A percentile compares a stretch with the other conserved stretches of the same genome.
These are phyloP conservation scores for Tokudaia muenninki DNA, from an alignment of 2,797 vertebrate species.

Conservation along the genomic window DNA sequence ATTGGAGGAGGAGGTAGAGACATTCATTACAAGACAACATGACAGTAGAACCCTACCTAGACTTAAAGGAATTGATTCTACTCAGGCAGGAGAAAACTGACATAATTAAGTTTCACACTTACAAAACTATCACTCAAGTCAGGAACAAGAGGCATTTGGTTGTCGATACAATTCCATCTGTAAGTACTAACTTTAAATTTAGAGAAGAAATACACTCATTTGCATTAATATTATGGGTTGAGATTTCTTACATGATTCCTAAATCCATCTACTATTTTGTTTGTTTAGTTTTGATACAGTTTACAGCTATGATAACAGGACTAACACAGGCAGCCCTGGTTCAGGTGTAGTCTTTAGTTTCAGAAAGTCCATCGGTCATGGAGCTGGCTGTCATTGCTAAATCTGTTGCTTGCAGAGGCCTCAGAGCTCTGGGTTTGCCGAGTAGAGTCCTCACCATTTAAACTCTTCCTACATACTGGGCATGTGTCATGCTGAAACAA, in stretches of 20 bases:
- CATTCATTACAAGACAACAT: slow-evolving; percentile 47
- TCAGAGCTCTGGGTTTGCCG: slow-evolving; percentile 91
- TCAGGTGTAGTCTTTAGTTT: slow-evolving; percentile 73
- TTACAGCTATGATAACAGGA: slow-evolving; percentile 71
- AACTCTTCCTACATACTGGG: slow-evolving; percentile 98
- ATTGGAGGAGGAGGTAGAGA: slow-evolving; percentile 47
- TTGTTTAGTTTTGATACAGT: slow-evolving; percentile 80
- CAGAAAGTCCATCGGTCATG: slow-evolving; percentile 98
- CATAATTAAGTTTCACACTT: slow-evolving; percentile 74
- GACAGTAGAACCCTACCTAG: slow-evolving; percentile 68
- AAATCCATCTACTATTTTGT: slow-evolving; percentile 76
- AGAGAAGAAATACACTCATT: slow-evolving; percentile 78
- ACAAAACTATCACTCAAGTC: slow-evolving; percentile 78
- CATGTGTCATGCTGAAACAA: slow-evolving; percentile 95
- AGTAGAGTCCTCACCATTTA: slow-evolving; percentile 95
- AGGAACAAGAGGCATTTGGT: slow-evolving; percentile 76
- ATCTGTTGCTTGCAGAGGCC: slow-evolving; percentile 87
- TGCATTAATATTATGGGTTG: slow-evolving; percentile 73
- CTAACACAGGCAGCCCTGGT: slow-evolving; percentile 61
- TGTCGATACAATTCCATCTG: slow-evolving; percentile 73
- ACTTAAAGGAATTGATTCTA: slow-evolving; percentile 72
- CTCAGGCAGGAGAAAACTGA: slow-evolving; percentile 48
- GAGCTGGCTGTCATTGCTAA: slow-evolving; percentile 92
- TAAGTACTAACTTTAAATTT: slow-evolving; percentile 76
- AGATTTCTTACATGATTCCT: slow-evolving; percentile 77